Conservation (phyloP, 2,888 invertebrate species). For the Rhingia rostrata region DNA sequence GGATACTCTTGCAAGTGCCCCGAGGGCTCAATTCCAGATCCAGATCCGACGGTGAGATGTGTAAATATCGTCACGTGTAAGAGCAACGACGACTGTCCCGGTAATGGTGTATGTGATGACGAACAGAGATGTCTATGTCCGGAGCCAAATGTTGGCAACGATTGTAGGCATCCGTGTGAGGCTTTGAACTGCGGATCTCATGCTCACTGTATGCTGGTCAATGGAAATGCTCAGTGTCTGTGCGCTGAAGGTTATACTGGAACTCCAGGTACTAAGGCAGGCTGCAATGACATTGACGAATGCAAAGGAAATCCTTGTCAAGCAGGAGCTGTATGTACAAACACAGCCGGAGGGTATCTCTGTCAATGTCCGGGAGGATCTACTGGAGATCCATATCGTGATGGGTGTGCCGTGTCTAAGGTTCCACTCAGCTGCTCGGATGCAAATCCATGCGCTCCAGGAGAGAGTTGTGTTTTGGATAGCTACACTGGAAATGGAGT, state of each 20-base stretch:
- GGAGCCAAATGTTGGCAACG: constrained; percentile 95
- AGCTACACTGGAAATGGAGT: constrained; percentile 90
- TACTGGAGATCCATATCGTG: constrained; percentile 90
- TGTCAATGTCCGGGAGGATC: constrained; percentile 95
- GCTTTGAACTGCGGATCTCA: constrained; percentile 92
- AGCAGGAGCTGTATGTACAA: constrained; percentile 93
- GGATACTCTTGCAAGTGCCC: constrained; percentile 92
- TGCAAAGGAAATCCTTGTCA: constrained; percentile 93
- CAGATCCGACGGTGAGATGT: constrained; percentile 92
- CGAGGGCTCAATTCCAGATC: constrained; percentile 91
- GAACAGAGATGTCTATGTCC: constrained; percentile 93
- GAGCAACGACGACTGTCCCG: constrained; percentile 91
- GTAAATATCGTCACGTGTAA: constrained; percentile 92
- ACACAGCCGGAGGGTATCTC: constrained; percentile 92
- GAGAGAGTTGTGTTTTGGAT: constrained; percentile 93
- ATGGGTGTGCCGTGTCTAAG: constrained; percentile 88
- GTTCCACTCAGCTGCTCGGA: constrained; percentile 88
- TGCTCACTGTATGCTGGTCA: constrained; percentile 93
- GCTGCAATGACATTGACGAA: constrained; percentile 95
- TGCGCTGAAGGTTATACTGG: constrained; percentile 93
- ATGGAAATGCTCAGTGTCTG: constrained; percentile 92
- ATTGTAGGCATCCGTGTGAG: constrained; percentile 97
- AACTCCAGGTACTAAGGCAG: constrained; percentile 84
- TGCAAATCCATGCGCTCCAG: constrained; percentile 90
- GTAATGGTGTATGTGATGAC: constrained; percentile 92